Evolutionary conservation across 1,140 invertebrate species (phyloP).

Genomic region (Cyclargus thomasi): DNA sequence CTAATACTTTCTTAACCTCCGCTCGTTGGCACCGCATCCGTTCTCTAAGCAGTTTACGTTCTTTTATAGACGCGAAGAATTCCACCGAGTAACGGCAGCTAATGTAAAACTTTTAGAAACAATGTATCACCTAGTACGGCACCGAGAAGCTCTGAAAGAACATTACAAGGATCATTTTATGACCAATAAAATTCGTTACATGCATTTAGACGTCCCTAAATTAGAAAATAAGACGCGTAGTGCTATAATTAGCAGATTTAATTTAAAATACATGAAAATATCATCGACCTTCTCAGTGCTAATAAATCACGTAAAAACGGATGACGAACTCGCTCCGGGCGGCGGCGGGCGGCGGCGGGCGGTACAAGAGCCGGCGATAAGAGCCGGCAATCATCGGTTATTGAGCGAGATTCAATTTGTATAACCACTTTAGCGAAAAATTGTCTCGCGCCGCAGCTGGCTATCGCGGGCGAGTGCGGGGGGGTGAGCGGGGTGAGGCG

Average conservation of each 20-base stretch:
- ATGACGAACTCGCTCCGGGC: not conserved
- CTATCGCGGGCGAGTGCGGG: not conserved
- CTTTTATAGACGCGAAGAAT: not conserved
- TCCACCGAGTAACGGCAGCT: not conserved
- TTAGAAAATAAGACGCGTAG: too few relatives aligned
- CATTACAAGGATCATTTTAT: not conserved
- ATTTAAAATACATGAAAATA: not conserved
- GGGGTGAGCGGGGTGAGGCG: not conserved
- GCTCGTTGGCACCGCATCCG: not conserved
- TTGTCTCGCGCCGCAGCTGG: constrained; percentile 21
- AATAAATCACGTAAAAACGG: not conserved
- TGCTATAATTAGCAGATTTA: too few relatives aligned
- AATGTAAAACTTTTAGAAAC: not conserved
- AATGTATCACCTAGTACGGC: too few relatives aligned
- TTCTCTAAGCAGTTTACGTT: not conserved
- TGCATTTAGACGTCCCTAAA: too few relatives aligned
- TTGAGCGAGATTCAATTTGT: constrained; percentile 22
- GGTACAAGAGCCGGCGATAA: not conserved
- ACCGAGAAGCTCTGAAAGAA: not conserved
- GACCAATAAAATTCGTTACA: too few relatives aligned
- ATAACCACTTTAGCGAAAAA: constrained; percentile 22
- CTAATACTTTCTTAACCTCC: not conserved
- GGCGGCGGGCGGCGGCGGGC: not conserved
- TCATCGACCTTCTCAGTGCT: not conserved
- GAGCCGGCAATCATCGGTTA: constrained; percentile 20